Percentiles rank a stretch among this genome's conserved stretches.
These are phyloP conservation scores for Cheilosia variabilis DNA, from an alignment of 2,888 invertebrate species.

Conservation along the genomic window DNA sequence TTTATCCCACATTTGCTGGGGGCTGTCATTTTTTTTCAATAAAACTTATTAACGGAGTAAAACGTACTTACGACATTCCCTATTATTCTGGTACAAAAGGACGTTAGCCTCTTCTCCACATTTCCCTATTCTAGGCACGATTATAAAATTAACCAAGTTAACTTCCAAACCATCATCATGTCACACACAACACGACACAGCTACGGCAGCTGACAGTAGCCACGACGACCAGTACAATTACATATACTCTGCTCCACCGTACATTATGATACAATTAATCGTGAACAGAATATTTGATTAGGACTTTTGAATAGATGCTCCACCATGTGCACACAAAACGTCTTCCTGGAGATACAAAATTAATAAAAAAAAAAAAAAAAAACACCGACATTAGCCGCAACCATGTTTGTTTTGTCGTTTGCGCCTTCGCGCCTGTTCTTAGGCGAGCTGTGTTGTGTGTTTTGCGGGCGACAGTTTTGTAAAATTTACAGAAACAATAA, in stretches of 20 bases:
- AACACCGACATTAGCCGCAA: slow-evolving; percentile 21
- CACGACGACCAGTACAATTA: slow-evolving; percentile 30
- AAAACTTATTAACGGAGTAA: slow-evolving; percentile 22
- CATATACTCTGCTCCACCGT: slow-evolving; percentile 17
- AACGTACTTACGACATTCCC: background rate
- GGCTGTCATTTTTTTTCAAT: background rate
- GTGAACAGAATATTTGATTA: slow-evolving; percentile 75
- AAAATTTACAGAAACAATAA: slow-evolving; percentile 57
- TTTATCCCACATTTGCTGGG: too few species aligned
- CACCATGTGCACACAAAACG: slow-evolving; percentile 29
- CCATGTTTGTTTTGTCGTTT: slow-evolving; percentile 23
- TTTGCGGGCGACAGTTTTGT: slow-evolving; percentile 43
- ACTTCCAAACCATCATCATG: slow-evolving; percentile 39
- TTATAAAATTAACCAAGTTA: slow-evolving; percentile 43
- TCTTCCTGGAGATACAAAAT: slow-evolving; percentile 66
- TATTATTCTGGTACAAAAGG: slow-evolving; percentile 12
- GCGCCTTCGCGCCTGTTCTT: slow-evolving; percentile 27
- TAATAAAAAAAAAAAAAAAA: slow-evolving; percentile 47
- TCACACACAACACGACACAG: slow-evolving; percentile 47
- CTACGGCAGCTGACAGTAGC: slow-evolving; percentile 50
- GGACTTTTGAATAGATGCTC: slow-evolving; percentile 42
- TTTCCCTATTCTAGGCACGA: slow-evolving; percentile 32
- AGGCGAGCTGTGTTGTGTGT: slow-evolving; percentile 2
- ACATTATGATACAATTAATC: slow-evolving; percentile 75
- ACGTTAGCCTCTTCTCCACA: slow-evolving; percentile 39